Percentiles rank a stretch among this genome's conserved stretches.
Conservation (phyloP, 2,797 vertebrate species). For the Stomatorhinus walkeri region DNA sequence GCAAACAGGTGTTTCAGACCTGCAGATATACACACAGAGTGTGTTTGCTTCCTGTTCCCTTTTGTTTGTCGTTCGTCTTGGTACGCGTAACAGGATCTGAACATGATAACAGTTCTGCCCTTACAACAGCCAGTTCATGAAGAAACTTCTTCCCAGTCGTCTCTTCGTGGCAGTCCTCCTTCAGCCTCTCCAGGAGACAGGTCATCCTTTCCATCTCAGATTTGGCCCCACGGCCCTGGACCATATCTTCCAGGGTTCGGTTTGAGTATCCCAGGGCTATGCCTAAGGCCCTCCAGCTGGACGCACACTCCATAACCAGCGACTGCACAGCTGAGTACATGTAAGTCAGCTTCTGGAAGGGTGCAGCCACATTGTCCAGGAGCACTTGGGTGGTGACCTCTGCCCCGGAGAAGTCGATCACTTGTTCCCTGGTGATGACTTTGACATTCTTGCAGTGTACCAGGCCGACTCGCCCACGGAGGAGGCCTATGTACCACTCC, state of each 20-base stretch:
- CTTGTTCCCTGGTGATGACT: conserved; percentile 64
- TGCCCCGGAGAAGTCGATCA: conserved; percentile 49
- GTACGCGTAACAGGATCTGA: neutral
- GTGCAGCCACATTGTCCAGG: conserved; percentile 59
- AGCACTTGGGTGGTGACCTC: conserved; percentile 58
- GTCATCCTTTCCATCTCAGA: conserved; percentile 65
- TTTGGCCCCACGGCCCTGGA: conserved; percentile 37
- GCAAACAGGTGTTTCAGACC: neutral
- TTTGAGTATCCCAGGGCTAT: conserved; percentile 59
- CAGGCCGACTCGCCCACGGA: conserved; percentile 63
- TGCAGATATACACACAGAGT: neutral
- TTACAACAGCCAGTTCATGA: conserved; percentile 67
- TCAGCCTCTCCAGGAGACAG: conserved; percentile 60
- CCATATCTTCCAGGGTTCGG: conserved; percentile 51
- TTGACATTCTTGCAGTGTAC: conserved; percentile 68
- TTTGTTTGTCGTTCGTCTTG: neutral
- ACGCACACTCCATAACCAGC: conserved; percentile 58
- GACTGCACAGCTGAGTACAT: conserved; percentile 65
- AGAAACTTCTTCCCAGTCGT: conserved; percentile 61
- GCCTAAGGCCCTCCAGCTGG: conserved; percentile 64
- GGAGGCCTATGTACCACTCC: conserved; percentile 68
- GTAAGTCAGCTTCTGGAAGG: conserved; percentile 69
- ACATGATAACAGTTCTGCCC: conserved; percentile 35
- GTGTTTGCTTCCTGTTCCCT: neutral
- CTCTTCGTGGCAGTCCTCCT: conserved; percentile 66